These are phyloP conservation scores for Kryptolebias ocellatus DNA, from an alignment of 2,797 vertebrate genomes.

Conservation along the genomic window DNA sequence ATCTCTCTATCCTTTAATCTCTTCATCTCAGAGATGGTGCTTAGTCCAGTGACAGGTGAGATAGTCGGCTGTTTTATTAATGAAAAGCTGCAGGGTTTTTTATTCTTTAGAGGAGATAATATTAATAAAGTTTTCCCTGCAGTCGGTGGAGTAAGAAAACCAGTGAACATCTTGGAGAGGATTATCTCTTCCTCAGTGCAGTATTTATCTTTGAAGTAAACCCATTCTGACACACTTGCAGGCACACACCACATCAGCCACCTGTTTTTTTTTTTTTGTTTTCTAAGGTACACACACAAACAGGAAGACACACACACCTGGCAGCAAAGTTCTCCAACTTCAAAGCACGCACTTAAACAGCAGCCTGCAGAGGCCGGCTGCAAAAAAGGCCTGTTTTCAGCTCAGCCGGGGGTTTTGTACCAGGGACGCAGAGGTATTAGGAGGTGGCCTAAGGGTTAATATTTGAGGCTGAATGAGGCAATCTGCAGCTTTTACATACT, in stretches of 20 bases:
- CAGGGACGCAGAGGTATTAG: slow-evolving; percentile 43
- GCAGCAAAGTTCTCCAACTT: slow-evolving; percentile 41
- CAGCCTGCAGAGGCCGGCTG: slow-evolving; percentile 4
- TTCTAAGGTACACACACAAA: not conserved
- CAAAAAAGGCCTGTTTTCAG: slow-evolving; percentile 40
- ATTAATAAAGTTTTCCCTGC: slow-evolving; percentile 52
- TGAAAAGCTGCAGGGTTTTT: slow-evolving; percentile 24
- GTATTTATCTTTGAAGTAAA: slow-evolving; percentile 55
- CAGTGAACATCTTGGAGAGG: slow-evolving; percentile 31
- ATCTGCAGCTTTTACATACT: slow-evolving; percentile 78
- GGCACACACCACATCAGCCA: slow-evolving; percentile 1
- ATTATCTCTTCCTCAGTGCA: slow-evolving; percentile 52
- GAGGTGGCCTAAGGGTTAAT: slow-evolving; percentile 68
- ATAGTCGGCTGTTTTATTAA: slow-evolving; percentile 44
- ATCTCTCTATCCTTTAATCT: slow-evolving; percentile 53
- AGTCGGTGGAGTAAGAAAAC: slow-evolving; percentile 35
- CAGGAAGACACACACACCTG: slow-evolving; percentile 29
- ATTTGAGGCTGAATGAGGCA: slow-evolving; percentile 74
- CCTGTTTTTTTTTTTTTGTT: slow-evolving; percentile 2
- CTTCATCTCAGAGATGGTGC: slow-evolving; percentile 41
- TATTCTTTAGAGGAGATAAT: slow-evolving; percentile 35
- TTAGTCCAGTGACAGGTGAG: slow-evolving; percentile 52
- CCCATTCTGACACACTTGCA: slow-evolving; percentile 15
- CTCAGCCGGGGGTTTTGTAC: slow-evolving; percentile 50
- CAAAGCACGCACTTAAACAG: slow-evolving; percentile 37